Base-by-base conservation (phyloP, 2,113 vertebrate species). In the Python bivittatus region DNA sequence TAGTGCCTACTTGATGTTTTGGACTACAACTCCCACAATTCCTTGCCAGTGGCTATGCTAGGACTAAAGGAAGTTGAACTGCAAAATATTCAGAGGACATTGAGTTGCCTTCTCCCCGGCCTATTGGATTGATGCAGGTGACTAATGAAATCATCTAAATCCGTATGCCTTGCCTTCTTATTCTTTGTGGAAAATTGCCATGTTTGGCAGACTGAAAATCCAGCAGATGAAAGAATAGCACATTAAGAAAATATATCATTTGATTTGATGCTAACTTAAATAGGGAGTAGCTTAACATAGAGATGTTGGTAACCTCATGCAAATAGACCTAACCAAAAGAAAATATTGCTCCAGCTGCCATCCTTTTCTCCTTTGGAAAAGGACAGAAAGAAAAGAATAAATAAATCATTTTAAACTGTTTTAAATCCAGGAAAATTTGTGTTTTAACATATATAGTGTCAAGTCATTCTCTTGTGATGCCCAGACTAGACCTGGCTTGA, bases 241-340 rank as follows among this genome's bases (percentile, higher is more conserved):
- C 22, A 52, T 91, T 85, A 33, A 83, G 38, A 3, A 57, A 11
- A 84, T 23, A 42, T 15, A 90, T 20, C 29, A 54, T 23, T 33
- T 44, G 25, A 53, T 86, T 54, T 17, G 53, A 56, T 83, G n/a
- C 29, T 53, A 86, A 86, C 57, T 64, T 84, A 29, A n/a, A 91
- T 22, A 8, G 10, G 27, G 53, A 60, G 10, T 33, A 10, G 38
- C 52, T 88, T 44, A 48, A 48, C 54, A 91, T n/a, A 91, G 44
- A n/a, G 20, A 61, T 53, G 44, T 57, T 86, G 83, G 17, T 91
- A 86, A 91, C 57, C 48, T 56, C n/a, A 84, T 86, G 90, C 87
- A 53, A 87, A 86, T 33, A 54, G 53, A 54, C 23, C 23, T 11
- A 54, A 27, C n/a, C 58, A 52, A 86, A 33, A 86, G 23, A 44